These are phyloP conservation scores for Catocala sponsa DNA, from an alignment of 2,888 invertebrate genomes.

Conservation along the genomic window DNA sequence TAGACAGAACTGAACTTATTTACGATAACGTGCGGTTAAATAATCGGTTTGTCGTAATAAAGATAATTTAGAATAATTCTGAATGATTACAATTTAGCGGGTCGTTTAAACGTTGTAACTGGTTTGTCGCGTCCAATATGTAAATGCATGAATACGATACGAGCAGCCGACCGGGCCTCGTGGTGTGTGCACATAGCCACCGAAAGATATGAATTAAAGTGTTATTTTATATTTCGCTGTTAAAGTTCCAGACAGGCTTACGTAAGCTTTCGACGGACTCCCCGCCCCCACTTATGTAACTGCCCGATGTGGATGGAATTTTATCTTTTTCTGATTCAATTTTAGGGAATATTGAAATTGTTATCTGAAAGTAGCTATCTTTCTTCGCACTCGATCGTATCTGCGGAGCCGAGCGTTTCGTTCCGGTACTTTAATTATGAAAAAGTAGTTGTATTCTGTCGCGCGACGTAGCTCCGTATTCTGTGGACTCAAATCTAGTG, in stretches of 20 bases:
- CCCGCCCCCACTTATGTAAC: slow-evolving; percentile 83
- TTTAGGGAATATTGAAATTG: slow-evolving; percentile 64
- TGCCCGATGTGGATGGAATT: slow-evolving; percentile 67
- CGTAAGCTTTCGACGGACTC: slow-evolving; percentile 76
- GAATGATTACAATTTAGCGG: slow-evolving; percentile 42
- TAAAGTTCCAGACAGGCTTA: slow-evolving; percentile 73
- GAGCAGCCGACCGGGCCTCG: slow-evolving; percentile 6
- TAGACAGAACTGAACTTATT: slow-evolving; percentile 8
- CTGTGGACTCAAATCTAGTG: slow-evolving; percentile 12
- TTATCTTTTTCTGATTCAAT: slow-evolving; percentile 65
- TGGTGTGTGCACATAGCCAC: slow-evolving; percentile 19
- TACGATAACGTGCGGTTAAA: slow-evolving; percentile 8
- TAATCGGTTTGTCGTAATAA: slow-evolving; percentile 34
- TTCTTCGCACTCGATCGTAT: slow-evolving; percentile 36
- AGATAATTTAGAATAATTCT: slow-evolving; percentile 48
- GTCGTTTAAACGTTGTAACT: slow-evolving; percentile 40
- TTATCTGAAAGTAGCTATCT: slow-evolving; percentile 48
- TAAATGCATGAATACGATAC: slow-evolving; percentile 34
- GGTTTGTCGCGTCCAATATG: slow-evolving; percentile 43
- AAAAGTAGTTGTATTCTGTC: slow-evolving; percentile 18
- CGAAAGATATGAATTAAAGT: slow-evolving; percentile 52
- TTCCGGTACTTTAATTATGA: slow-evolving; percentile 15
- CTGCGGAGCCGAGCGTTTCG: slow-evolving; percentile 14
- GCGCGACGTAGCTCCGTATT: slow-evolving; percentile 16
- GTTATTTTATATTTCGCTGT: slow-evolving; percentile 50